A percentile compares a stretch with the other conserved stretches of the same genome.
Conservation (phyloP, 2,797 vertebrate species). For the Okamejei kenojei region DNA sequence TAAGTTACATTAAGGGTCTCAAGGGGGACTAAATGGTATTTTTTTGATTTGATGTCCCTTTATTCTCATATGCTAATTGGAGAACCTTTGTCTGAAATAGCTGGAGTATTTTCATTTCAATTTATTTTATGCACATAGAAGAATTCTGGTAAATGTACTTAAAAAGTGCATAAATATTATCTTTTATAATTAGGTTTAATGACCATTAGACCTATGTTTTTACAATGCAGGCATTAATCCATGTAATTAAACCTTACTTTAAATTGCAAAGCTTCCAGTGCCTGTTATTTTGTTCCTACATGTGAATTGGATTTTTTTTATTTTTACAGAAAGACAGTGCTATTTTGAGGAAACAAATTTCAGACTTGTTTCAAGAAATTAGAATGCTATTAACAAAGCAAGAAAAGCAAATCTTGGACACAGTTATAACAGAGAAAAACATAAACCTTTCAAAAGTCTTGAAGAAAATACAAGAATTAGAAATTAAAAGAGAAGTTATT, state of each 20-base stretch:
- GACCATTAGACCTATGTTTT: background rate
- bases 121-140: background rate
- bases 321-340: constrained; percentile 35
- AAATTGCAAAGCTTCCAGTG: background rate
- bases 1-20: background rate
- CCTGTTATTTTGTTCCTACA: background rate
- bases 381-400: constrained; percentile 24
- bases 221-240: background rate
- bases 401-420: constrained; percentile 35
- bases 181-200: background rate
- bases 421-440: constrained; percentile 30
- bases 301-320: background rate
- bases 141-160: background rate
- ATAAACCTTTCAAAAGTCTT: constrained; percentile 33
- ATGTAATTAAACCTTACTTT: background rate
- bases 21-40: background rate
- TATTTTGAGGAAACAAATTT: constrained; percentile 42
- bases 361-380: constrained; percentile 41
- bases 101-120: background rate
- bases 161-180: background rate
- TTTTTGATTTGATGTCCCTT: background rate
- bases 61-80: background rate
- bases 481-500: constrained; percentile 29
- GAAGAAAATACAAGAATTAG: constrained; percentile 34
- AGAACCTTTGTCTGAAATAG: too few relatives aligned